Conservation (phyloP, 2,113 vertebrate genomes). For the Urocolius indicus region DNA sequence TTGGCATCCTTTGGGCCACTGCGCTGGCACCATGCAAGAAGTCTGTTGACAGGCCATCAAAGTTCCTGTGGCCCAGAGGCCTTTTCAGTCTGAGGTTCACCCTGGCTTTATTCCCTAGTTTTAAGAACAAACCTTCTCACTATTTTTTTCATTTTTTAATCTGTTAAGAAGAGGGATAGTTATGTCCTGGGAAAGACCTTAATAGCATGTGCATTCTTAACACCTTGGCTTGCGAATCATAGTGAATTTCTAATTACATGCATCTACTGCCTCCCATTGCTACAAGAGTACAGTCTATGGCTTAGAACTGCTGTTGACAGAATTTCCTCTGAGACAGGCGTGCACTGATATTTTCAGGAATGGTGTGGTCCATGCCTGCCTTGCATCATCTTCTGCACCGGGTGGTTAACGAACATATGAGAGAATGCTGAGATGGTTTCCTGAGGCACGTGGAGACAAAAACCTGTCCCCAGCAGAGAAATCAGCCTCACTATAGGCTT, state of each 20-base stretch:
- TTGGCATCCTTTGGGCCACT: not conserved
- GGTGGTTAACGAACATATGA: not conserved
- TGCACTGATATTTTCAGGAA: not conserved
- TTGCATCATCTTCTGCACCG: not conserved
- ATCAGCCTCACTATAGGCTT: not conserved
- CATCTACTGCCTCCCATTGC: not conserved
- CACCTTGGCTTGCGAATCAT: not conserved
- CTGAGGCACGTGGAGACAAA: not conserved
- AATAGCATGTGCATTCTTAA: not conserved
- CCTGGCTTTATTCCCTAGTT: not conserved
- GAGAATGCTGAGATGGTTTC: not conserved
- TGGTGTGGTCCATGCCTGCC: not conserved
- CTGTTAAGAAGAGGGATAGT: not conserved
- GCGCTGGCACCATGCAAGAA: fast-evolving
- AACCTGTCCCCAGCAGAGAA: not conserved
- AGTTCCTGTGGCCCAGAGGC: not conserved
- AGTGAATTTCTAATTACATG: not conserved
- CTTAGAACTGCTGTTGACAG: not conserved
- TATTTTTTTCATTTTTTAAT: not conserved
- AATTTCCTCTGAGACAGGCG: not conserved
- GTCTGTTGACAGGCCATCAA: fast-evolving
- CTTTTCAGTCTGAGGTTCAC: not conserved
- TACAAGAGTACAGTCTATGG: not conserved
- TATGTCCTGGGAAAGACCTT: not conserved
- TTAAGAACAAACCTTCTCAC: not conserved